Percentiles rank a stretch among this genome's conserved stretches.
These are phyloP conservation scores for Cybosia mesomella DNA, from an alignment of 2,888 invertebrate genomes.

Conservation along the genomic window DNA sequence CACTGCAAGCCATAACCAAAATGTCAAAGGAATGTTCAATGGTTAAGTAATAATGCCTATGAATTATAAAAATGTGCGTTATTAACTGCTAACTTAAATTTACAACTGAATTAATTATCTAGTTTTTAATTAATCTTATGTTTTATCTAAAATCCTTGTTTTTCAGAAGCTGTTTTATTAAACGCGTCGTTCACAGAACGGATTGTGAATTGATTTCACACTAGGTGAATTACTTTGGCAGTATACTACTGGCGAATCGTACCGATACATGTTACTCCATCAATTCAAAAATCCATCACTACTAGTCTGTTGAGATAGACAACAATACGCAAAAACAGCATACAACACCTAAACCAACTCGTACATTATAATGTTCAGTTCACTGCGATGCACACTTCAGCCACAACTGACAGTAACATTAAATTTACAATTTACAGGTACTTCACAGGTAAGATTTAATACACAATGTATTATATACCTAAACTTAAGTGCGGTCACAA, in stretches of 20 bases:
- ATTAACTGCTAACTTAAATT: constrained; percentile 86
- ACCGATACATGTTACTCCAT: constrained; percentile 68
- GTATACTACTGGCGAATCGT: constrained; percentile 80
- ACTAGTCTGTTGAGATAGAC: constrained; percentile 75
- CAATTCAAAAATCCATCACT: constrained; percentile 76
- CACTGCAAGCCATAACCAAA: constrained; percentile 78
- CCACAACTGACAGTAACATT: constrained; percentile 72
- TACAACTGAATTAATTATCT: constrained; percentile 85
- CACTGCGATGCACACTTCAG: constrained; percentile 81
- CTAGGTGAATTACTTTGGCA: constrained; percentile 84
- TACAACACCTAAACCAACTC: constrained; percentile 73
- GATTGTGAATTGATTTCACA: constrained; percentile 82
- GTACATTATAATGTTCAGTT: constrained; percentile 68
- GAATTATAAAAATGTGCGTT: constrained; percentile 83
- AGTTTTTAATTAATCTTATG: constrained; percentile 80
- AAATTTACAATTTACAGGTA: constrained; percentile 86
- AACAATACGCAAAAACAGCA: constrained; percentile 80
- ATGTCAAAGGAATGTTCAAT: constrained; percentile 86
- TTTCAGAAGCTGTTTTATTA: constrained; percentile 80
- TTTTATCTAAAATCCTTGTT: constrained; percentile 81
- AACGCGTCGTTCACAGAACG: constrained; percentile 86
- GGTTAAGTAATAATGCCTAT: constrained; percentile 87
- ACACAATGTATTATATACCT: constrained; percentile 79
- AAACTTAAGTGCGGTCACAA: constrained; percentile 79
- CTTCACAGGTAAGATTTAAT: constrained; percentile 84